Evolutionary conservation across 2,888 invertebrate genomes (phyloP).

Genomic region (Leucania comma): DNA sequence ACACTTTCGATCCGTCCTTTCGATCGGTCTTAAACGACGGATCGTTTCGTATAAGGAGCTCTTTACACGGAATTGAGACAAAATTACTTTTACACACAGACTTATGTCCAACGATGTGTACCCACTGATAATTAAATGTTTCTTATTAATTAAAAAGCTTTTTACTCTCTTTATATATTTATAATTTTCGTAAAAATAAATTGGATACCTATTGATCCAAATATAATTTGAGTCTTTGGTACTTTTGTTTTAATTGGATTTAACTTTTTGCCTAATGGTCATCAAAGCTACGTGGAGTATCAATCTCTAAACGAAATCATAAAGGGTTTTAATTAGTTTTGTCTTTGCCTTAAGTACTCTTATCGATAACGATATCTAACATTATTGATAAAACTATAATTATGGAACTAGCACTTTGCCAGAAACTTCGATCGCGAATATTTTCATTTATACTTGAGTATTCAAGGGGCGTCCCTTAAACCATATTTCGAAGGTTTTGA

Average conservation of each 20-base stretch:
- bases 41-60: not conserved
- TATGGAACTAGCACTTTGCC: too few species aligned
- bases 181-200: not conserved
- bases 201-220: not conserved
- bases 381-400: too few species aligned
- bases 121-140: not conserved
- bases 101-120: not conserved
- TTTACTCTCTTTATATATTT: too few species aligned
- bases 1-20: not conserved
- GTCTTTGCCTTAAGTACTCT: not conserved
- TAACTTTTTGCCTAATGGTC: not conserved
- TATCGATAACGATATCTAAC: too few species aligned
- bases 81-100: not conserved
- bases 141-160: not conserved
- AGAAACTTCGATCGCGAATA: too few species aligned
- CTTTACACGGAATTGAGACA: not conserved
- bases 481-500: too few species aligned
- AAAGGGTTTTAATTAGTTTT: not conserved
- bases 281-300: not conserved
- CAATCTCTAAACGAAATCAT: not conserved
- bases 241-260: not conserved
- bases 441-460: too few species aligned
- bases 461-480: too few species aligned
- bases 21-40: not conserved
- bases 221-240: not conserved